These are phyloP conservation scores for Hydrolagus affinis DNA, from an alignment of 2,113 vertebrate species.

Conservation along the genomic window DNA sequence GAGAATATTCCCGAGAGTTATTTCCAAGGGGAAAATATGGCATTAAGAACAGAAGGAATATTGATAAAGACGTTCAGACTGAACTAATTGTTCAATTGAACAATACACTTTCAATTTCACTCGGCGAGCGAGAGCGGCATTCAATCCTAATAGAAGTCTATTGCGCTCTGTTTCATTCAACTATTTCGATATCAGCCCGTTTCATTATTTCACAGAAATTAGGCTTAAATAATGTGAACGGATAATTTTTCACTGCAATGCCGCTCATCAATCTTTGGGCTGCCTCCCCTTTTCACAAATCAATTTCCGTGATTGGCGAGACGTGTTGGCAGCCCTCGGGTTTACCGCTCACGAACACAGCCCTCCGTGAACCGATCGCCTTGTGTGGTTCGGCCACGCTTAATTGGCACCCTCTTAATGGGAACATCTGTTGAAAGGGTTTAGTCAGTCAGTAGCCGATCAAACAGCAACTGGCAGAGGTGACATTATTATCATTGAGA, in stretches of 20 bases:
- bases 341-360: neutral
- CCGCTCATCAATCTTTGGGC: neutral
- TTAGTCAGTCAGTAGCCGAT: neutral
- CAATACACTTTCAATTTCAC: neutral
- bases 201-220: neutral
- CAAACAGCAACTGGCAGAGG: neutral
- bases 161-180: neutral
- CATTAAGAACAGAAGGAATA: neutral
- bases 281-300: neutral
- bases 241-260: slow-evolving; percentile 2
- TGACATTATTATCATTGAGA: no score
- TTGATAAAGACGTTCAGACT: neutral
- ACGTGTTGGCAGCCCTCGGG: no score
- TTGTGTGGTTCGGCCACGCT: neutral
- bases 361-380: no score
- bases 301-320: neutral
- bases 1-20: neutral
- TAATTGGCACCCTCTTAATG: neutral
- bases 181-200: neutral
- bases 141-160: neutral
- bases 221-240: neutral
- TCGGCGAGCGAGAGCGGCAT: neutral
- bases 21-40: neutral
- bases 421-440: neutral
- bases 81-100: neutral